Evolutionary conservation across 2,888 invertebrate species (phyloP), one percentile per base, ranked within the genome.

Genomic region (Lymantria monacha): DNA sequence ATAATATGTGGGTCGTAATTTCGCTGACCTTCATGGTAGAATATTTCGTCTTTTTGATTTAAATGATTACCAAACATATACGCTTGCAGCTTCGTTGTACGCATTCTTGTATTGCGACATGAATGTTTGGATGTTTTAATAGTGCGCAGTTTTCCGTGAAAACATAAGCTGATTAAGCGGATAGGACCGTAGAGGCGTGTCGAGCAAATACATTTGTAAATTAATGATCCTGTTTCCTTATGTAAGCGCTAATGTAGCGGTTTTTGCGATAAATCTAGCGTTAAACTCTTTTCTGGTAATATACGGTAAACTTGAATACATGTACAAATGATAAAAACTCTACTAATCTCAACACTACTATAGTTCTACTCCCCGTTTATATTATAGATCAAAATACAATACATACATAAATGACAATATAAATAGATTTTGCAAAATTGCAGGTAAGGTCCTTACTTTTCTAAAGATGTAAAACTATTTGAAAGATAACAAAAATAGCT

Each of bases 1-100:
- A 63, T 54, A 71, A 61, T 67, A 74, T 70, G 57, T 67, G 51
- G 66, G 70, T 65, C 66, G 61, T 54, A 73, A 72, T 74, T 78
- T 76, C 70, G 55, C 63, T 53, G 74, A 77, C 82, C 81, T 83
- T 77, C 71, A 56, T 60, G 60, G 63, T 69, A 57, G 62, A 66
- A 65, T 73, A 70, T 79, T 81, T 75, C 70, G 67, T 69, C 61
- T 71, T 62, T 69, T 74, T 78, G 75, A 53, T 44, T 53, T 43
- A 30, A 45, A 46, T 48, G 70, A 69, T 79, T 78, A 74, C 81
- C 68, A 74, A 74, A 59, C 36, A 41, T n/a, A n/a, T 33, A 11
- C 30, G 41, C 40, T 13, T 51, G 31, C 42, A 40, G 15, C 11
- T 44, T 44, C 12, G 30, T 30, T 42, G 41, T 44, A 45, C 44